These are phyloP conservation scores for Teinopalpus imperialis DNA, from an alignment of 2,888 invertebrate genomes.

Conservation along the genomic window DNA sequence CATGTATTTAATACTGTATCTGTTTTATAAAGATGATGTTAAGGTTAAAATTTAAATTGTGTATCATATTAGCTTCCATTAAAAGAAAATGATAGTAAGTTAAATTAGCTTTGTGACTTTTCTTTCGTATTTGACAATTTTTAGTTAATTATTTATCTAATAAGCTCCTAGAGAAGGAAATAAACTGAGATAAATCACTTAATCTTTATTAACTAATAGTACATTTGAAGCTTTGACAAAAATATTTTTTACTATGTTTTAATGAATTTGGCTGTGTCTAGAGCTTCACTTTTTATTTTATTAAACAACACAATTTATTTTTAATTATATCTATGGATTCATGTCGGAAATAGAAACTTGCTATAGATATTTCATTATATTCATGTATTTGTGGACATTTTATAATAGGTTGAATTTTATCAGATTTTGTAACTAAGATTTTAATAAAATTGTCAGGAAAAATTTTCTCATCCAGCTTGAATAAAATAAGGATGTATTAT, in stretches of 20 bases:
- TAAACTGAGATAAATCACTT: constrained; percentile 31
- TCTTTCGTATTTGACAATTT: constrained; percentile 31
- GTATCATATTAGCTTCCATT: constrained; percentile 73
- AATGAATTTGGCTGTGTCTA: too few relatives aligned
- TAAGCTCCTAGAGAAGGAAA: constrained; percentile 31
- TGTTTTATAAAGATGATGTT: constrained; percentile 75
- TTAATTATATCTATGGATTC: too few relatives aligned
- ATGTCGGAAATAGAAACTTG: too few relatives aligned
- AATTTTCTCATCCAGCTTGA: too few relatives aligned
- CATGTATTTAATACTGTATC: constrained; percentile 77
- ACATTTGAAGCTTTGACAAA: not conserved
- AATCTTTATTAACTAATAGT: constrained; percentile 20
- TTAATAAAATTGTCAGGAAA: too few relatives aligned
- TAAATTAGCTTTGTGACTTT: constrained; percentile 35
- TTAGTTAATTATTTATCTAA: constrained; percentile 25
- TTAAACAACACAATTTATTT: too few relatives aligned
- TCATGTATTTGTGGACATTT: too few relatives aligned
- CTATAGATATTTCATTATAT: too few relatives aligned
- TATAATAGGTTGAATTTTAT: too few relatives aligned
- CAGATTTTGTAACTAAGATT: too few relatives aligned
- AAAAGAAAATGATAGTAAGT: constrained; percentile 53
- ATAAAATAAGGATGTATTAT: too few relatives aligned
- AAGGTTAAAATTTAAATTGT: constrained; percentile 61
- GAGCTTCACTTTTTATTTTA: too few relatives aligned
- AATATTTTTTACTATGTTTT: not conserved